A percentile compares a stretch with the other conserved stretches of the same genome.
These are phyloP conservation scores for Scrobipalpa costella DNA, from an alignment of 2,888 invertebrate genomes.

Conservation along the genomic window DNA sequence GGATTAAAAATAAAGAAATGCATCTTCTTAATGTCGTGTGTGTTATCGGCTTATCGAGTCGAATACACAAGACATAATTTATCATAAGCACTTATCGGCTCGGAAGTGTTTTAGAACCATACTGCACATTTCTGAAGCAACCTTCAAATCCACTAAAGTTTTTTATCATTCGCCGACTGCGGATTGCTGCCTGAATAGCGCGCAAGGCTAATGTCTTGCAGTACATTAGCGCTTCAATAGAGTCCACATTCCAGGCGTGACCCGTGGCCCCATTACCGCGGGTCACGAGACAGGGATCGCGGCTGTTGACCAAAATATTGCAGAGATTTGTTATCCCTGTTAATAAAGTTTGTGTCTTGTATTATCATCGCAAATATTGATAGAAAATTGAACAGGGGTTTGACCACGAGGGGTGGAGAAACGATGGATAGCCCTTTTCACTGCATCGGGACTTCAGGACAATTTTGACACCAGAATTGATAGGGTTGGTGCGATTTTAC, in stretches of 20 bases:
- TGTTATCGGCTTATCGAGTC: not conserved
- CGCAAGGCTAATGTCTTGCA: constrained; percentile 71
- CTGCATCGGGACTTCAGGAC: no score
- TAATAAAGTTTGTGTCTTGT: no score
- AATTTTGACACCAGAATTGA: no score
- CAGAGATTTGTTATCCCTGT: not conserved
- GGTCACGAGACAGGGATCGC: not conserved
- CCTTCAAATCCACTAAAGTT: not conserved
- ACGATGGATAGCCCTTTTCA: no score
- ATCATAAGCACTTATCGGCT: not conserved
- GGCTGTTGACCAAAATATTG: not conserved
- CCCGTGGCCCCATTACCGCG: constrained; percentile 48
- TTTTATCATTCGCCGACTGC: constrained; percentile 7
- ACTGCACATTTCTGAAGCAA: not conserved
- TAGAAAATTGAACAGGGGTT: no score
- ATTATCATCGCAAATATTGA: no score
- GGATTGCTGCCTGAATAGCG: constrained; percentile 53
- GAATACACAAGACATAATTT: no score
- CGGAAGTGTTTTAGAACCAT: not conserved
- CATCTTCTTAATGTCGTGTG: not conserved
- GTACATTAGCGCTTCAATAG: constrained; percentile 65
- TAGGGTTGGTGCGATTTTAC: no score
- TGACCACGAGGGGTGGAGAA: no score
- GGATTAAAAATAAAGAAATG: no score
- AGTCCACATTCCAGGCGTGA: constrained; percentile 62